Evolutionary conservation across 2,888 invertebrate species (phyloP), one percentile per base, ranked within the genome.

Genomic region (Drosophila mulleri): DNA sequence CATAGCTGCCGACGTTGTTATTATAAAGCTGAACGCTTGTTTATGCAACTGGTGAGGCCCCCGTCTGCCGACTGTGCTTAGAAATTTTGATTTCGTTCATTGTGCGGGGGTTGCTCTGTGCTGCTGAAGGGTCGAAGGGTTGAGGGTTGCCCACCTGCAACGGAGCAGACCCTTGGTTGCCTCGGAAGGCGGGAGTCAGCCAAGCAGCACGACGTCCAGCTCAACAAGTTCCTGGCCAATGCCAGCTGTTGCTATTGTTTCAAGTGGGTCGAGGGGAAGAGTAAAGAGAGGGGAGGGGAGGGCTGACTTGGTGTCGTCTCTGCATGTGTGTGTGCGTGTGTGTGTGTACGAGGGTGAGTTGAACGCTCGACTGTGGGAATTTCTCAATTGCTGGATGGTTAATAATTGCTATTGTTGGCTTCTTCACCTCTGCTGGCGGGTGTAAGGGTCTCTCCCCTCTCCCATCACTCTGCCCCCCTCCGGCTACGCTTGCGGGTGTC

Each of bases 351-450:
- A 77, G 79, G 79, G 79, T 41, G n/a, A n/a, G n/a, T 80, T 79
- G 79, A 80, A 79, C 53, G 75, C 72, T 73, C 68, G 39, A 90
- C 88, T 90, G 90, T 90, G 90, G 89, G 90, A 90, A 90, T 79
- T 89, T 90, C 85, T 88, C 87, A 88, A 90, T 90, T 90, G 90
- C 88, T 91, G 79, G 81, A 81, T 85, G 88, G 73, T 80, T 86
- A 83, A 88, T 88, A 88, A 88, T 88, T 88, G 88, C 83, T 87
- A 83, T 89, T 89, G 86, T 84, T 84, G 84, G 85, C 84, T 84
- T 84, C 84, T 75, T 88, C 88, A 85, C 88, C 85, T 84, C 72
- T 53, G 67, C 63, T 64, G 66, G 56, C 57, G 12, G 18, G 52
- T 9, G 23, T 32, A 14, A 18, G 50, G 32, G 32, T 35, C 39